Base-by-base conservation (phyloP, 2,888 invertebrate genomes). In the Scaeva pyrastri region DNA sequence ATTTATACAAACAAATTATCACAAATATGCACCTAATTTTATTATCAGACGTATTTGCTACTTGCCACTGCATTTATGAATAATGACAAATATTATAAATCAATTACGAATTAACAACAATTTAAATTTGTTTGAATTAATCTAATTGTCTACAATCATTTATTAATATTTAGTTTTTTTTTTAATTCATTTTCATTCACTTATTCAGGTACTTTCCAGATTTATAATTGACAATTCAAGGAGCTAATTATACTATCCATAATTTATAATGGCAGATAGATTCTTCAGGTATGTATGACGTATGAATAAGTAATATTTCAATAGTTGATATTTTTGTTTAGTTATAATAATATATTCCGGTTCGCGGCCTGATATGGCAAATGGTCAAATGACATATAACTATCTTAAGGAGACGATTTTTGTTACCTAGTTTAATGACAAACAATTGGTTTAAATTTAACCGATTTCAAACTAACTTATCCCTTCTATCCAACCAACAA, bases 201-300 rank as follows among this genome's bases (percentile, higher is more conserved):
- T 23, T n/a, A n/a, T 43, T n/a, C 14, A 52, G 50, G 52, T 71
- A 45, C n/a, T 43, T 85, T 85, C 16, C 68, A 85, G 85, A 85
- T 72, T 60, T 68, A 31, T 31, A 52, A 71, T 66, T 81, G 85
- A 72, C 80, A 70, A 80, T 81, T 68, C 45, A 41, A 81, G 58
- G 66, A 66, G 36, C 45, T 76, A 48, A 56, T 71, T 58, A 72
- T 19, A 70, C 70, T 71, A 50, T 62, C 68, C 21, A 60, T 60
- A 39, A 14, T 62, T 64, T 73, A 77, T 50, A 14, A 86, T 86
- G 86, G 82, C 86, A 43, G 82, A 86, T 71, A 62, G 73, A 71
- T 86, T 82, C 52, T 86, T 86, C 74, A 82, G 86, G 86, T 86
- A 4, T 52, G 52, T 52, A 52, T 52, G 52, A 52, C 50, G 50